These are phyloP conservation scores for Drosophila formosana DNA, from an alignment of 2,888 invertebrate genomes.

Conservation along the genomic window DNA sequence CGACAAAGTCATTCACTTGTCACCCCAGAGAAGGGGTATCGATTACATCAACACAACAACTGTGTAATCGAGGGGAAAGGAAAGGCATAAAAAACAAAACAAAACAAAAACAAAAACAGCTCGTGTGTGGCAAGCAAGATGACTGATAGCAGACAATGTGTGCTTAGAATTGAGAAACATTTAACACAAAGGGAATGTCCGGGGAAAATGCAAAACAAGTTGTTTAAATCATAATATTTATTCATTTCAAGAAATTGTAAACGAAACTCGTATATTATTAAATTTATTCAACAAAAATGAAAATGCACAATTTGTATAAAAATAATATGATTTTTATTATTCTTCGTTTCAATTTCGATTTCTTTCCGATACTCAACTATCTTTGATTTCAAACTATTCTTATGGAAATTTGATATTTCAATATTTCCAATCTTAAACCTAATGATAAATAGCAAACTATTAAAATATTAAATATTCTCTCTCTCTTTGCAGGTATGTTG, in stretches of 20 bases:
- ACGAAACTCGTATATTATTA: too few relatives aligned
- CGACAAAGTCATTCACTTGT: constrained; percentile 54
- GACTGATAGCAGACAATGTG: constrained; percentile 31
- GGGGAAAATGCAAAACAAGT: background rate
- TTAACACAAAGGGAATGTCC: background rate
- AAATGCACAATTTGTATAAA: too few relatives aligned
- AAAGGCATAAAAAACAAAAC: constrained; percentile 3
- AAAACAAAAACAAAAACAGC: constrained; percentile 13
- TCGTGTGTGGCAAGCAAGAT: constrained; percentile 41
- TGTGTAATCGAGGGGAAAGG: constrained; percentile 40
- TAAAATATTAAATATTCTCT: background rate
- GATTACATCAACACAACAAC: constrained; percentile 58
- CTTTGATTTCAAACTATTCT: too few relatives aligned
- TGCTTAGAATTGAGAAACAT: constrained; percentile 2
- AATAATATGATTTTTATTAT: too few relatives aligned
- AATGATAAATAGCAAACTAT: too few relatives aligned
- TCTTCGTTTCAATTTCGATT: too few relatives aligned
- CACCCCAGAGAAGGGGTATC: constrained; percentile 47
- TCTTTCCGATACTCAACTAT: background rate
- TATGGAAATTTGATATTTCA: too few relatives aligned
- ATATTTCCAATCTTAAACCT: too few relatives aligned
- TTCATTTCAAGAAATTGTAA: constrained; percentile 2
- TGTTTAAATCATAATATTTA: background rate
- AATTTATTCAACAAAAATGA: too few relatives aligned
- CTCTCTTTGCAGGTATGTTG: constrained; percentile 62